These are phyloP conservation scores for Mormyrus hasselquistii DNA, from an alignment of 2,797 vertebrate species.

Conservation along the genomic window DNA sequence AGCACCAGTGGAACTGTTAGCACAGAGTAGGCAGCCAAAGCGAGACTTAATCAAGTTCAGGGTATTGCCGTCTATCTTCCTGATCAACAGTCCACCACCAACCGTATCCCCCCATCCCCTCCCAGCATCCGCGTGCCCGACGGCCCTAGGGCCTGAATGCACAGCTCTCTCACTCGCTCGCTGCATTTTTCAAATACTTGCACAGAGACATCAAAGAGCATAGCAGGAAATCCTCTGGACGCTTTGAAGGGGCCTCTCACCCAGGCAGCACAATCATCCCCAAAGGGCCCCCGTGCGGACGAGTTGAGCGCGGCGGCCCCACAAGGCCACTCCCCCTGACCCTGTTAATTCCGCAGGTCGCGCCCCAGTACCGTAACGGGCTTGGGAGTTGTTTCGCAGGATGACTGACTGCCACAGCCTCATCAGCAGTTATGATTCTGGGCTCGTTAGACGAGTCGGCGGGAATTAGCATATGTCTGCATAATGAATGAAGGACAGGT, in stretches of 20 bases:
- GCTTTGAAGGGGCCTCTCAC: slow-evolving; percentile 6
- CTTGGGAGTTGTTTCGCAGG: neutral
- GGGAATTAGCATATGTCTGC: slow-evolving; percentile 39
- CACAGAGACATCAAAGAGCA: neutral
- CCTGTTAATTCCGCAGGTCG: neutral
- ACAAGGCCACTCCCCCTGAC: neutral
- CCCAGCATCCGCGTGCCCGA: neutral
- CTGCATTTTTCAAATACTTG: neutral
- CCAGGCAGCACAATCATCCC: neutral
- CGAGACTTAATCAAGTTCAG: neutral
- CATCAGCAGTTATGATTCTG: slow-evolving; percentile 14
- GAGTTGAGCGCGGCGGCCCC: neutral
- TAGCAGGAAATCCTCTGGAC: slow-evolving; percentile 2
- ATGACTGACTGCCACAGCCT: neutral
- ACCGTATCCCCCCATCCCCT: neutral
- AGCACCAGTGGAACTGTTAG: neutral
- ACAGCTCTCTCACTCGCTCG: neutral
- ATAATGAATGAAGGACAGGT: slow-evolving; percentile 36
- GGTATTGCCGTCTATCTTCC: slow-evolving; percentile 32
- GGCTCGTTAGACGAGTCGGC: slow-evolving; percentile 13
- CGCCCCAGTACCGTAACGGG: neutral
- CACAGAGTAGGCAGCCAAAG: neutral
- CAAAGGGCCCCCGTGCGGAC: neutral
- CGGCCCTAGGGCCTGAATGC: neutral
- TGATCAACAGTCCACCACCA: slow-evolving; percentile 26